phyloP scores from a whole-genome alignment of 2,113 vertebrate genomes.

The Thalassarche chlororhynchos region DNA sequence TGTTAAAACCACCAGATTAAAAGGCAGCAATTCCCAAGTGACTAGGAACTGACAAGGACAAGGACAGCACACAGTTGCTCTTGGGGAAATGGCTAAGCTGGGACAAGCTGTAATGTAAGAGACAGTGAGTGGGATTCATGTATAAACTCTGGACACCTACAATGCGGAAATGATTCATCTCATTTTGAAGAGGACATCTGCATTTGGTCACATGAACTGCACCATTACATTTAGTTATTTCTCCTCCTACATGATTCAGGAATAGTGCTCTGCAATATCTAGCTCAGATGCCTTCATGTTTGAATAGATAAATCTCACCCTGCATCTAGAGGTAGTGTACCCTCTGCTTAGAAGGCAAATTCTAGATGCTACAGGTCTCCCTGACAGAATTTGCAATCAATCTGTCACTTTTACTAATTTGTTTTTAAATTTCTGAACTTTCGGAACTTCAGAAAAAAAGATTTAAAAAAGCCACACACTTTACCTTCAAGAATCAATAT shows the following conservation, averaged over 20 bases:
- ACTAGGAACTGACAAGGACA: background rate
- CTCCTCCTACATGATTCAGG: background rate
- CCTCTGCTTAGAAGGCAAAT: background rate
- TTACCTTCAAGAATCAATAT: background rate
- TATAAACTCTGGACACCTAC: conserved; percentile 34
- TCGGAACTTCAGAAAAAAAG: background rate
- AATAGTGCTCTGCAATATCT: background rate
- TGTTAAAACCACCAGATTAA: background rate
- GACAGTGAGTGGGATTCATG: background rate
- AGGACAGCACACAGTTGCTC: background rate
- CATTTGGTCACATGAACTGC: background rate
- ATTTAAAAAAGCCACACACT: background rate
- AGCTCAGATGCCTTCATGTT: background rate
- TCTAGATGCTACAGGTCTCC: background rate
- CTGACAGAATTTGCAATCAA: background rate
- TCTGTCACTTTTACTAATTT: background rate
- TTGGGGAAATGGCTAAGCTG: background rate
- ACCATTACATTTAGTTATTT: background rate
- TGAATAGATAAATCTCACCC: background rate
- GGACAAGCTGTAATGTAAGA: background rate
- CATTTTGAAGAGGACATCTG: conserved; percentile 28
- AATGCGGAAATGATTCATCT: conserved; percentile 18
- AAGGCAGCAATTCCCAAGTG: background rate
- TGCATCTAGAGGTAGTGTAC: background rate
- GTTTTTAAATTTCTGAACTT: background rate